phyloP scores from a whole-genome alignment of 2,797 vertebrate genomes.

The Melanotaenia maccullochi region DNA sequence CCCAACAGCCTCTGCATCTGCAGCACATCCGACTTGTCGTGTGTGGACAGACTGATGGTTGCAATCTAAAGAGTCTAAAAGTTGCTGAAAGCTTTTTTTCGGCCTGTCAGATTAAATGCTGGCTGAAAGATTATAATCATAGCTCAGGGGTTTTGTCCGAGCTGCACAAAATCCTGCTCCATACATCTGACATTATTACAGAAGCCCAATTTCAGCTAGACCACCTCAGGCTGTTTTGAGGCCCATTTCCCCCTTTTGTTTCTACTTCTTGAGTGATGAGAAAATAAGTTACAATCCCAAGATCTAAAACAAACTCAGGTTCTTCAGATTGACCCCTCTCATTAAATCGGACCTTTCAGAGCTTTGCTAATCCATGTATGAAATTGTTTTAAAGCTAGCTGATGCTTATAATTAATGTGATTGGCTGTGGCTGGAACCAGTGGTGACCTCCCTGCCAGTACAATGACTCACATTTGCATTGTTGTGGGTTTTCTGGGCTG shows the following conservation, averaged over 20 bases:
- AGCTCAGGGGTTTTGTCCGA: constrained; percentile 20
- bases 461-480: constrained; percentile 62
- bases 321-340: constrained; percentile 67
- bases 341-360: constrained; percentile 72
- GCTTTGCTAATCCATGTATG: constrained; percentile 77
- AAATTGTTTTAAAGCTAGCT: constrained; percentile 80
- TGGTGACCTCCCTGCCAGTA: constrained; percentile 59
- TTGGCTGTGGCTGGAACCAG: constrained; percentile 59
- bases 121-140: constrained; percentile 31
- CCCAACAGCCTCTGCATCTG: neutral
- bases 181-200: constrained; percentile 46
- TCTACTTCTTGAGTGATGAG: constrained; percentile 39
- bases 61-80: constrained; percentile 35
- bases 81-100: constrained; percentile 36
- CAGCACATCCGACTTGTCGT: constrained; percentile 34
- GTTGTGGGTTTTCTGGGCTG: constrained; percentile 43
- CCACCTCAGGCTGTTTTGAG: constrained; percentile 28
- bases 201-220: constrained; percentile 31
- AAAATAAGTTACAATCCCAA: constrained; percentile 53
- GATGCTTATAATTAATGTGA: constrained; percentile 69
- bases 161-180: constrained; percentile 27
- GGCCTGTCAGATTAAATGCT: constrained; percentile 16
- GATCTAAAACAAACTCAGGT: constrained; percentile 55
- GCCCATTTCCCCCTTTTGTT: constrained; percentile 15
- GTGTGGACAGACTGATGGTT: constrained; percentile 41